Conservation (phyloP, 2,113 vertebrate species). For the Alexandromys fortis region DNA sequence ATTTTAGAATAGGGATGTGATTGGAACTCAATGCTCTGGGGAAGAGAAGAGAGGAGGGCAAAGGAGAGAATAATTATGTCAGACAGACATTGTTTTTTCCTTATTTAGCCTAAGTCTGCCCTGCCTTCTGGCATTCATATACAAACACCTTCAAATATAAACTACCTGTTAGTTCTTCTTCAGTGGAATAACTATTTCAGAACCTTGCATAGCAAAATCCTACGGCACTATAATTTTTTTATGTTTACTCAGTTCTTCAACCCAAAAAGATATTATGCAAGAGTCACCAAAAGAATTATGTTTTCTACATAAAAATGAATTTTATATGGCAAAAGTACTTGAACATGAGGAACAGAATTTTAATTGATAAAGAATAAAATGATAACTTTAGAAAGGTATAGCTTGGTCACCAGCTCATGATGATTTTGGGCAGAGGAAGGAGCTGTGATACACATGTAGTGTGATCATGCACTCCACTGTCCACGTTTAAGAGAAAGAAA, state of each 20-base stretch:
- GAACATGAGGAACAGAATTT: background rate
- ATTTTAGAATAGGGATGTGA: background rate
- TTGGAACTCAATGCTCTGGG: background rate
- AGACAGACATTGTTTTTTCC: background rate
- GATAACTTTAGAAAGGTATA: constrained; percentile 12
- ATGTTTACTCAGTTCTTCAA: background rate
- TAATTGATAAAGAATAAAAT: background rate
- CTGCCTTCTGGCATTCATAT: background rate
- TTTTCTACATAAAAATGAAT: background rate
- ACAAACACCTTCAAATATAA: constrained; percentile 26
- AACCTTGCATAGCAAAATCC: background rate
- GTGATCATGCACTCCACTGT: background rate
- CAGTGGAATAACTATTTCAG: constrained; percentile 3
- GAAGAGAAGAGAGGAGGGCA: background rate
- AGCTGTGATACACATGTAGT: background rate
- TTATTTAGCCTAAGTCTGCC: constrained; percentile 33
- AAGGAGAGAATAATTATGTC: background rate
- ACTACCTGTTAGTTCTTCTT: background rate
- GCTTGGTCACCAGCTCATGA: background rate
- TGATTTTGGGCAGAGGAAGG: background rate
- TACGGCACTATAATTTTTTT: constrained; percentile 20
- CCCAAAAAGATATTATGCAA: background rate
- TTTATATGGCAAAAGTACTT: background rate
- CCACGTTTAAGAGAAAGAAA: constrained; percentile 23
- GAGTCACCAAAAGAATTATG: background rate